These are phyloP conservation scores for Neofelis nebulosa DNA, from an alignment of 2,113 vertebrate species.

Conservation along the genomic window DNA sequence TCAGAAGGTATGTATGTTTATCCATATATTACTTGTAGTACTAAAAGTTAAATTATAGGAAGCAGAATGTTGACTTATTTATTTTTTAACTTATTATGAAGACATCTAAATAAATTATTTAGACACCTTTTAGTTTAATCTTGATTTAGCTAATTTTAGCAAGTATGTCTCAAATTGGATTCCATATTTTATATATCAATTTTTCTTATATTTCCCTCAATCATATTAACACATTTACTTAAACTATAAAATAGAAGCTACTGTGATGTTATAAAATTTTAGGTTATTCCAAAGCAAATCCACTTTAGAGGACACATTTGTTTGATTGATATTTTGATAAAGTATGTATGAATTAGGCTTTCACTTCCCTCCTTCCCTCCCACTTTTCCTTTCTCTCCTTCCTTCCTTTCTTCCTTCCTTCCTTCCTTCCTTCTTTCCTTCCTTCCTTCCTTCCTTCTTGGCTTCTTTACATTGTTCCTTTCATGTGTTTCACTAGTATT, in stretches of 20 bases:
- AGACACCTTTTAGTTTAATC: not conserved
- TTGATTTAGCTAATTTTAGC: not conserved
- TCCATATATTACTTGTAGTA: not conserved
- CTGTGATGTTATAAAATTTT: not conserved
- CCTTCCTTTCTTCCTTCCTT: not conserved
- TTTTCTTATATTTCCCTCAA: not conserved
- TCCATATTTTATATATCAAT: not conserved
- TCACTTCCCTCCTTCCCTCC: not conserved
- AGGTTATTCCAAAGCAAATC: not conserved
- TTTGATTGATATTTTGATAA: constrained; percentile 18
- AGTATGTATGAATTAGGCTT: not conserved
- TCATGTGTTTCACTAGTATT: not conserved
- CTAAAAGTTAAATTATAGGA: not conserved
- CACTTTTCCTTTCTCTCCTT: too few species aligned
- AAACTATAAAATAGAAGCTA: not conserved
- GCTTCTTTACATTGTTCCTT: not conserved
- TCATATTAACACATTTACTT: not conserved
- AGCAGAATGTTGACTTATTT: not conserved
- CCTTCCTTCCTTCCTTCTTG: not conserved
- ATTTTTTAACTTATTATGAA: not conserved
- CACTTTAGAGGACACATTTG: not conserved
- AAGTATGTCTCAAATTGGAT: not conserved
- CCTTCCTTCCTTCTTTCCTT: not conserved
- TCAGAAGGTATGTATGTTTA: not conserved
- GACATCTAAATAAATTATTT: not conserved